Conservation (phyloP, 37 sponge, comb jelly and placozoan genomes). For the Chondrilla cf. caribensis region DNA sequence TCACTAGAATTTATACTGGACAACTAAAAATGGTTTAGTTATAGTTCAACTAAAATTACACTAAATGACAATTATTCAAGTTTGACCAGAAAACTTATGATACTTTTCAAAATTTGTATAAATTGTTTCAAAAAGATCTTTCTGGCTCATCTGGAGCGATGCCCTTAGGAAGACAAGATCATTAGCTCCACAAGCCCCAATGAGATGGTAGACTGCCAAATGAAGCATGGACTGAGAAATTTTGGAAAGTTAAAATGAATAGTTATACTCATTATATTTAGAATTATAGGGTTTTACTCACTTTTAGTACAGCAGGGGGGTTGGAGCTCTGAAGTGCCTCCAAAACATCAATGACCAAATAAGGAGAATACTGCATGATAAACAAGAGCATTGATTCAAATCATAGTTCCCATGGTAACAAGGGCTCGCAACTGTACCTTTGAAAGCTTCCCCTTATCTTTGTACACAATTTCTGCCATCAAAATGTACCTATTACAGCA, state of each 20-base stretch:
- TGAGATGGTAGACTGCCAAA: background rate
- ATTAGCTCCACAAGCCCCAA: conserved; percentile 4
- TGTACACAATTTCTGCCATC: background rate
- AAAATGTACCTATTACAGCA: background rate
- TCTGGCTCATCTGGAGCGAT: background rate
- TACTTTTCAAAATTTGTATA: background rate
- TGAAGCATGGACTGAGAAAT: background rate
- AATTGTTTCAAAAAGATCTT: background rate
- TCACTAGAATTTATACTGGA: too few species aligned
- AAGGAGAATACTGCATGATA: background rate
- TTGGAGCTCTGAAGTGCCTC: background rate
- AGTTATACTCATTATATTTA: too few species aligned
- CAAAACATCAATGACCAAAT: conserved; percentile 5
- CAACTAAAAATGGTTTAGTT: too few species aligned
- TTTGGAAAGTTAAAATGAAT: too few species aligned
- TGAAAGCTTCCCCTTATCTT: background rate
- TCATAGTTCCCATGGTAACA: background rate
- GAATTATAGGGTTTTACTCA: background rate
- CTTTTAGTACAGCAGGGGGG: background rate
- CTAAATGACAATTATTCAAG: background rate
- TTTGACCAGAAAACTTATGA: conserved; percentile 3
- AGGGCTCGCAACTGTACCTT: background rate
- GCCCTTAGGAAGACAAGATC: background rate
- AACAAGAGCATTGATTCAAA: background rate
- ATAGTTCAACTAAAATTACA: background rate